phyloP scores from a whole-genome alignment of 2,888 invertebrate genomes.

The Onchidella celtica region DNA sequence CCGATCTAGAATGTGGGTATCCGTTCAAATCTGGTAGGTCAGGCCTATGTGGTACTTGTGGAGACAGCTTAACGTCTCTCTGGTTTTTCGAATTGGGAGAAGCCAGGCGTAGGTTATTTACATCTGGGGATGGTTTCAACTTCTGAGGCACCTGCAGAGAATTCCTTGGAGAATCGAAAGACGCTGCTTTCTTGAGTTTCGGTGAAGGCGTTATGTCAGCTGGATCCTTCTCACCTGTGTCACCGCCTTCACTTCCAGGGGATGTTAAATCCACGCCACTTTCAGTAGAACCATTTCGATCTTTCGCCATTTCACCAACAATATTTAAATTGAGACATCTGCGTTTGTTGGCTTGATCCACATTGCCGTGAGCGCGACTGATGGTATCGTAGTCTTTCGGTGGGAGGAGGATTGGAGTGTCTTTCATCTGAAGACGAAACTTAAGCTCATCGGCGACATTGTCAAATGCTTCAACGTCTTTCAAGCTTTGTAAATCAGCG shows the following conservation, averaged over 20 bases:
- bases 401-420: conserved; percentile 89
- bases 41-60: neutral
- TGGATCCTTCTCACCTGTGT: neutral
- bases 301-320: conserved; percentile 55
- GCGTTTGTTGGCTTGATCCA: conserved; percentile 80
- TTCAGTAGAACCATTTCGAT: conserved; percentile 63
- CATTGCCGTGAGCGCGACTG: conserved; percentile 83
- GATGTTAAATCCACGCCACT: conserved; percentile 67
- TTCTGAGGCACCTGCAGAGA: neutral
- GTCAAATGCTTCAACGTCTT: conserved; percentile 85
- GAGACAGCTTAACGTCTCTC: neutral
- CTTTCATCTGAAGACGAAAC: conserved; percentile 83
- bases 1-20: neutral
- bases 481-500: conserved; percentile 68
- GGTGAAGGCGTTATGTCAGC: neutral
- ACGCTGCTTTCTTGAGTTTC: neutral
- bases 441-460: conserved; percentile 95
- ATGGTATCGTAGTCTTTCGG: conserved; percentile 95
- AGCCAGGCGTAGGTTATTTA: neutral
- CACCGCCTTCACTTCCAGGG: conserved; percentile 55
- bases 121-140: neutral
- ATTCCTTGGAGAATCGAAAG: neutral
- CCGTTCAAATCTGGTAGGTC: neutral
- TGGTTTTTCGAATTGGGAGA: neutral
- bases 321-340: conserved; percentile 67